Conservation (phyloP, 1,140 invertebrate species). For the Ylistrum balloti region DNA sequence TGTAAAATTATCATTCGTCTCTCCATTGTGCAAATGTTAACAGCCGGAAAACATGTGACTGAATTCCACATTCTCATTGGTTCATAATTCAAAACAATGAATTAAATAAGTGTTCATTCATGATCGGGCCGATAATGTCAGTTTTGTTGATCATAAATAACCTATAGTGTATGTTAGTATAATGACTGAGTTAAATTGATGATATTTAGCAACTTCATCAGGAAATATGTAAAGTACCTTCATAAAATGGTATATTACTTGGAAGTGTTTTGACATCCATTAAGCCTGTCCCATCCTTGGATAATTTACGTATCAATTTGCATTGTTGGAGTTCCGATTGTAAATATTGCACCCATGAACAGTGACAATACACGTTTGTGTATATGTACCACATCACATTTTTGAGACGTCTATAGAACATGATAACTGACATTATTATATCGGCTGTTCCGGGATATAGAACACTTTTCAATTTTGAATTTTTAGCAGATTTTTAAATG, state of each 20-base stretch:
- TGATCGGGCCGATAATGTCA: background rate
- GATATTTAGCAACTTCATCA: background rate
- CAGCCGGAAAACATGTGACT: constrained; percentile 31
- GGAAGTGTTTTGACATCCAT: background rate
- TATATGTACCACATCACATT: background rate
- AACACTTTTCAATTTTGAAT: background rate
- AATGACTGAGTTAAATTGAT: background rate
- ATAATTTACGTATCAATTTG: background rate
- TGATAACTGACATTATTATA: background rate
- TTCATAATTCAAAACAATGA: background rate
- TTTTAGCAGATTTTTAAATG: background rate
- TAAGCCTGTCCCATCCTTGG: background rate
- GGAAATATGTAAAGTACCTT: constrained; percentile 8
- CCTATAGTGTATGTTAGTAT: background rate
- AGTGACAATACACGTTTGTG: background rate
- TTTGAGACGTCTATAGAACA: background rate
- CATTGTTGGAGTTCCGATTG: constrained; percentile 6
- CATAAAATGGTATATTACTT: background rate
- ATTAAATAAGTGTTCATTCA: background rate
- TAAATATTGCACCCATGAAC: background rate
- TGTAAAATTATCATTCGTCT: background rate
- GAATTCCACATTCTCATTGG: background rate
- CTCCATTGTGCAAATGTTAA: background rate
- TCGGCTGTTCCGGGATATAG: background rate
- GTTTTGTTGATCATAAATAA: constrained; percentile 15